Conservation (phyloP, 2,888 invertebrate species). For the Morinoia aosen region DNA sequence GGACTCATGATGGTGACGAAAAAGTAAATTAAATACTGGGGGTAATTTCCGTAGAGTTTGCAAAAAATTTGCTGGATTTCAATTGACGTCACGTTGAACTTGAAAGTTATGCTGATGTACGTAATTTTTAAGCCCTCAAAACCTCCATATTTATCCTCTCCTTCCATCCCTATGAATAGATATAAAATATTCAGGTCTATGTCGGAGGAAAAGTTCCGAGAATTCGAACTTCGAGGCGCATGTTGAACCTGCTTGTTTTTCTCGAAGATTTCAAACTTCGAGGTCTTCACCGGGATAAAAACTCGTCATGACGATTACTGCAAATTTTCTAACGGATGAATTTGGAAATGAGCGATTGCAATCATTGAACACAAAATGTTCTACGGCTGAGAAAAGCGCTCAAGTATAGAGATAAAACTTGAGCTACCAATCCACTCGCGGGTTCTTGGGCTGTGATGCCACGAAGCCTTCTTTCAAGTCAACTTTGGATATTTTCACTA, state of each 20-base stretch:
- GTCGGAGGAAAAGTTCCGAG: not conserved
- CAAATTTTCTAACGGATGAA: not conserved
- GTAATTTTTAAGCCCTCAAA: not conserved
- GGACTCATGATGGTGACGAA: not conserved
- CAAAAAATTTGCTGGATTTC: not conserved
- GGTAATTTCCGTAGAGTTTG: not conserved
- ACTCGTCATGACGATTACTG: not conserved
- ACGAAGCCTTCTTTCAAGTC: too few species aligned
- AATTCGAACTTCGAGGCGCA: not conserved
- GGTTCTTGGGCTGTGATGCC: too few species aligned
- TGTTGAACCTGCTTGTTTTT: not conserved
- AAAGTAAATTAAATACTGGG: conserved; percentile 20
- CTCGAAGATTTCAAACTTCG: not conserved
- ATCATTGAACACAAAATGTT: not conserved
- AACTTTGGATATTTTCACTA: too few species aligned
- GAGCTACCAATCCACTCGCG: too few species aligned
- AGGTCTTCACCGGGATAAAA: not conserved
- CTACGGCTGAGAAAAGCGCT: too few species aligned
- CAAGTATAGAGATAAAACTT: too few species aligned
- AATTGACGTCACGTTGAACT: not conserved
- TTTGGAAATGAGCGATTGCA: not conserved
- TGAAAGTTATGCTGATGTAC: not conserved
- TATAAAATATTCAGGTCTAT: not conserved
- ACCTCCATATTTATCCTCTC: not conserved
- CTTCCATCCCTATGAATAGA: too few species aligned